phyloP scores from a whole-genome alignment of 64 coral and sea anemone genomes.

The Astreopora myriophthalma region DNA sequence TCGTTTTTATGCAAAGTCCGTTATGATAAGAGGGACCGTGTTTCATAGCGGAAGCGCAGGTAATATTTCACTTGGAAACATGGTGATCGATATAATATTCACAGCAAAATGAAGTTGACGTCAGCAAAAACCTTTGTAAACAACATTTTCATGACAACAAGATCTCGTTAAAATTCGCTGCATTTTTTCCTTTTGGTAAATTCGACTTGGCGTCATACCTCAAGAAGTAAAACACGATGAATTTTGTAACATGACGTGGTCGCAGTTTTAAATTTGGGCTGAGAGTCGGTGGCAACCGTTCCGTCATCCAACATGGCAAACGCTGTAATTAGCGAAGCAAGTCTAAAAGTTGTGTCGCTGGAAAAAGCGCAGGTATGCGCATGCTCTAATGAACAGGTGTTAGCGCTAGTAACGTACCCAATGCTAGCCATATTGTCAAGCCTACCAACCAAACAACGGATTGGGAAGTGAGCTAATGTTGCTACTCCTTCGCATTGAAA shows the following conservation, averaged over 20 bases:
- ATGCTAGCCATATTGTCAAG: conserved; percentile 78
- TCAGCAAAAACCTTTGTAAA: not conserved
- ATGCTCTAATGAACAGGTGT: conserved; percentile 80
- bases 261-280: not conserved
- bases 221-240: not conserved
- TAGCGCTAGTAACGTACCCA: conserved; percentile 69
- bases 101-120: conserved; percentile 13
- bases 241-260: not conserved
- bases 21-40: not conserved
- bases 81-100: not conserved
- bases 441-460: conserved; percentile 86
- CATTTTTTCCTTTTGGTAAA: not conserved
- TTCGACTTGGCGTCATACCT: not conserved
- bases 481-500: not conserved
- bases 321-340: conserved; percentile 73
- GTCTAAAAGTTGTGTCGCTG: conserved; percentile 25
- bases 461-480: not conserved
- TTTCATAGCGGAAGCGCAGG: not conserved
- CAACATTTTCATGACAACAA: not conserved
- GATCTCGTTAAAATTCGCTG: not conserved
- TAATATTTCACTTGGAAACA: not conserved
- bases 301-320: not conserved
- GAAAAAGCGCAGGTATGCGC: conserved; percentile 5
- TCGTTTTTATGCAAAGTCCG: conserved; percentile 6
- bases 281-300: not conserved